Base-by-base conservation (phyloP, 2,888 invertebrate genomes). In the Eulithis prunata region DNA sequence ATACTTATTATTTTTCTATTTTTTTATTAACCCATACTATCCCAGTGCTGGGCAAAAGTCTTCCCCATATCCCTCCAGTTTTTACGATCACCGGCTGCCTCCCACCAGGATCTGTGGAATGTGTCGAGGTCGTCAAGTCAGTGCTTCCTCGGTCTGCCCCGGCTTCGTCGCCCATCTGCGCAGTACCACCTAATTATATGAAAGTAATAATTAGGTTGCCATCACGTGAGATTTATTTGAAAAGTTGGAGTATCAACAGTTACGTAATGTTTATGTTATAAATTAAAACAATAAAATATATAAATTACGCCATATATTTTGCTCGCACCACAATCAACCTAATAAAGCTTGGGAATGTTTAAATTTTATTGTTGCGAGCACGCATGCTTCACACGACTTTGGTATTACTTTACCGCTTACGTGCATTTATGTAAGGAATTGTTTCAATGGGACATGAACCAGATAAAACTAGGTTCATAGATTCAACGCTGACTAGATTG, bases 371-470 rank as follows among this genome's bases (percentile, higher is more conserved):
- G 71, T 73, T 75, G 41, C 52, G 65, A 75, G 73, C 76, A 78
- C 78, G 71, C 73, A 77, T 71, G 61, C 65, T 79, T 82, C 86
- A 77, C 85, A 82, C 80, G 79, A 77, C 76, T 78, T 73, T 76
- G 70, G 71, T 79, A 75, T 83, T 75, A 77, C 78, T 79, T 70
- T 68, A 68, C 72, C 60, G 74, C 70, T 74, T 74, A 74, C 73
- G 70, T 61, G 59, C 62, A 70, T 71, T 81, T 77, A 76, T 74
- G 75, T 74, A 72, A 75, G 57, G 43, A 68, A 70, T 68, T 71
- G 68, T 64, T 64, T 66, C 64, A 72, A 51, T 73, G 62, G 63
- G 53, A 10, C 66, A 43, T 43, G 47, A 41, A 47, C 66, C 56
- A 47, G 10, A 47, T 59, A 14, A 3, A 62, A 47, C 57, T 55